These are phyloP conservation scores for Bradypodion ventrale DNA, from an alignment of 2,797 vertebrate genomes.

Conservation along the genomic window DNA sequence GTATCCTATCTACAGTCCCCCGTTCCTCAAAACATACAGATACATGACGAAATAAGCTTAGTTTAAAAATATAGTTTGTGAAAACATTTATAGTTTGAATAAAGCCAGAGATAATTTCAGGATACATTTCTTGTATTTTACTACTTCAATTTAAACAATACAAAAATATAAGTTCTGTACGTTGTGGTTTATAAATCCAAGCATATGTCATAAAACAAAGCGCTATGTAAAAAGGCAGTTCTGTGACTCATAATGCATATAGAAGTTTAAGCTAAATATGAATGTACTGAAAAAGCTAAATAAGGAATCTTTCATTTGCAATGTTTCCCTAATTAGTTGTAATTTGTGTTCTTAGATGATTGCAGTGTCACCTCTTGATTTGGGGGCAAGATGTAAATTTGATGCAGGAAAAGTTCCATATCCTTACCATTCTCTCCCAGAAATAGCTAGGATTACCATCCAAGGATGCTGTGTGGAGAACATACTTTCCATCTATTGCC, in stretches of 20 bases:
- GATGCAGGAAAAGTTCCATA: not conserved
- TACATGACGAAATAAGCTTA: constrained; percentile 11
- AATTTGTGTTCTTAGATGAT: not conserved
- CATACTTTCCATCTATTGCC: not conserved
- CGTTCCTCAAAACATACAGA: not conserved
- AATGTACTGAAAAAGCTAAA: not conserved
- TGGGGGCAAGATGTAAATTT: not conserved
- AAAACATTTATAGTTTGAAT: constrained; percentile 54
- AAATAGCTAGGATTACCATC: not conserved
- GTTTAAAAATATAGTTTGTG: constrained; percentile 36
- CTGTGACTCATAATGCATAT: constrained; percentile 11
- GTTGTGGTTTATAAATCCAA: constrained; percentile 35
- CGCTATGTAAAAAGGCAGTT: constrained; percentile 25
- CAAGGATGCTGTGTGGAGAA: not conserved
- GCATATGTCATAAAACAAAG: constrained; percentile 38
- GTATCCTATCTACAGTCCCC: no score
- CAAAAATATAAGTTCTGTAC: constrained; percentile 62
- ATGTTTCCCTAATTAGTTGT: not conserved
- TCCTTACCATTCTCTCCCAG: not conserved
- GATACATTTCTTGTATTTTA: constrained; percentile 54
- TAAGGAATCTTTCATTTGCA: not conserved
- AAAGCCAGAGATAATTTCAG: constrained; percentile 23
- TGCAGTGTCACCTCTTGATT: not conserved
- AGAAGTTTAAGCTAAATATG: not conserved
- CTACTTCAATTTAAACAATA: constrained; percentile 50